Evolutionary conservation across 2,797 vertebrate genomes (phyloP), one percentile per base, ranked within the genome.

Genomic region (Cuculus canorus): DNA sequence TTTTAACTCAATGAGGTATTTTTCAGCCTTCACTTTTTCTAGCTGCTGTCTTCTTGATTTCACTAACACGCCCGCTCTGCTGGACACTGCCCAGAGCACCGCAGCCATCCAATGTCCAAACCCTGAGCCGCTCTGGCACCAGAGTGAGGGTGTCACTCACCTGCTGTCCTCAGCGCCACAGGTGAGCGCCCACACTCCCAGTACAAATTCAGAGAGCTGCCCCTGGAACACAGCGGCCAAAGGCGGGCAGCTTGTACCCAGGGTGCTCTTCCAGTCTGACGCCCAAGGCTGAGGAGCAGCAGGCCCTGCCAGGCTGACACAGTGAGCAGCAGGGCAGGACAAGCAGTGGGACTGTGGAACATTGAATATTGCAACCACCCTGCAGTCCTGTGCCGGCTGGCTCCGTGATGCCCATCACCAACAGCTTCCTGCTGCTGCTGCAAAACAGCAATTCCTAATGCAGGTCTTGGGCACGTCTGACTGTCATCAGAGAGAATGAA

Each of bases 181-280:
- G n/a, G n/a, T n/a, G 39, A 39, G 32, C 43, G 37, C 10, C 5
- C 2, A 11, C 2, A 17, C 57, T 69, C 39, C 1, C 3, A 7
- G 7, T 24, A 13, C 8, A 48, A 37, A 47, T 59, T 63, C 8
- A 35, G 24, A 18, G 53, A 23, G 10, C 68, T 16, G 17, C 22
- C 4, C 14, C 56, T 47, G 61, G 25, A 70, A 11, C 5, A 28
- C 8, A 16, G 10, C 32, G n/a, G 13, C 39, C 17, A 6, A 17
- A 23, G 0, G 7, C 2, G 17, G 32, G 19, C 32, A 24, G 39
- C 48, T 24, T 7, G 2, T 1, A 19, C 17, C 7, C 14, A 7
- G 11, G 39, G 57, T 4, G 33, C 16, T 17, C 2, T 5, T 39
- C 11, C 41, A 35, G 17, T 33, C 22, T 4, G 17, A 28, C 53